Evolutionary conservation across 2,888 invertebrate species (phyloP), one percentile per base, ranked within the genome.

Genomic region (Chrysolina americana): DNA sequence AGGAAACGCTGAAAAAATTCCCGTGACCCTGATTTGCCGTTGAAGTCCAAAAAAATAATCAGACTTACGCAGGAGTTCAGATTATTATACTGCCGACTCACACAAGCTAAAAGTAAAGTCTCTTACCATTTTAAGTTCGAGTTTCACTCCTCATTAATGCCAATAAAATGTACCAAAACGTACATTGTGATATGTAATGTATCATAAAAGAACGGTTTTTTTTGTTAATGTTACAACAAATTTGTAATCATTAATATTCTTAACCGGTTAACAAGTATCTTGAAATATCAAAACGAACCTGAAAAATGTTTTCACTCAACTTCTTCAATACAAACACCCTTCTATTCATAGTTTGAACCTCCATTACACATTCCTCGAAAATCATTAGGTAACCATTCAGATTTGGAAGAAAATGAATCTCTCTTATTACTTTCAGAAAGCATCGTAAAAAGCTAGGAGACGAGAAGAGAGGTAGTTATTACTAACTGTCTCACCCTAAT

Each of bases 21-120:
- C 17, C 59, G n/a, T 17, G 59, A 59, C 59, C 59, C 59, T 59
- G 59, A 36, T 36, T 59, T 28, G 59, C 59, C 59, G 59, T 36
- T 59, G 13, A 28, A 36, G 23, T 23, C 10, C 15, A 59, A n/a
- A 15, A 28, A 3, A 59, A 59, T 9, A 36, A n/a, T 13, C 23
- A 11, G 10, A 28, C 28, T n/a, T 0, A 5, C 15, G 10, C n/a
- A 23, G 11, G 11, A 59, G 28, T n/a, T 5, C 9, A n/a, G 23
- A n/a, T 28, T n/a, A n/a, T 28, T n/a, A 36, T 53, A 53, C 53
- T 23, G 4, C 15, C 13, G 13, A 21, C 53, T 53, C 21, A 19
- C 19, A 53, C 21, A 53, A 53, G 21, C 21, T 53, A 53, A 53
- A 53, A 53, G 13, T 53, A 53, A 53, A 53, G 53, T 59, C 36